phyloP scores from a whole-genome alignment of 2,113 vertebrate species.

The Atractosteus spatula region DNA sequence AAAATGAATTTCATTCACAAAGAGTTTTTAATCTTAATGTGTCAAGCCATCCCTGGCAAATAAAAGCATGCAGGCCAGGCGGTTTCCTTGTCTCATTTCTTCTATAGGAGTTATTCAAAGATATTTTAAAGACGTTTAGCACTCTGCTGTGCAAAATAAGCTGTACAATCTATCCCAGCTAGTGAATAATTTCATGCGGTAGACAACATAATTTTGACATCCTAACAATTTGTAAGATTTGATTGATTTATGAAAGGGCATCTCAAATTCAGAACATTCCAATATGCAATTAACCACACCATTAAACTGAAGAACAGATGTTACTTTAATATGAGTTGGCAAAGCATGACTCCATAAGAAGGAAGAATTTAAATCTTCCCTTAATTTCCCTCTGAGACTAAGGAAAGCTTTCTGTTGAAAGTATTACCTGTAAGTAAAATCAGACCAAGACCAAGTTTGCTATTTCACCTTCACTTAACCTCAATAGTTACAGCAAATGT shows the following conservation, averaged over 20 bases:
- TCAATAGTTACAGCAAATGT: background rate
- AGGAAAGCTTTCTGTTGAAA: background rate
- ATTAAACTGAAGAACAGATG: slow-evolving; percentile 30
- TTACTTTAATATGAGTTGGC: slow-evolving; percentile 21
- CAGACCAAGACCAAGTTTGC: background rate
- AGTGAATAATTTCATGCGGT: background rate
- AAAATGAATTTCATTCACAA: too few species aligned
- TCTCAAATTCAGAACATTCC: slow-evolving; percentile 12
- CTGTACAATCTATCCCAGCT: background rate
- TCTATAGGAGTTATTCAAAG: too few species aligned
- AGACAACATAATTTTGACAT: background rate
- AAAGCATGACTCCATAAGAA: slow-evolving; percentile 20
- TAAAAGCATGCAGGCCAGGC: too few species aligned
- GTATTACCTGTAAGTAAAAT: background rate
- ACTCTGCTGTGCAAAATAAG: too few species aligned
- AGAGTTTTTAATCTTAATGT: too few species aligned
- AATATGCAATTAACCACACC: slow-evolving; percentile 25
- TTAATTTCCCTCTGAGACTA: slow-evolving; percentile 11
- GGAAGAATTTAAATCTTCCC: slow-evolving; percentile 14
- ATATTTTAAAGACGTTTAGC: too few species aligned
- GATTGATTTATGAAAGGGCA: slow-evolving; percentile 22
- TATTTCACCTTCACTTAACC: background rate
- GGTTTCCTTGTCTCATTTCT: too few species aligned
- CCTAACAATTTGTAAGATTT: background rate
- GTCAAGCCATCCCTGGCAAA: too few species aligned